Conservation (phyloP, 1,140 invertebrate genomes). For the Homalodisca vitripennis region DNA sequence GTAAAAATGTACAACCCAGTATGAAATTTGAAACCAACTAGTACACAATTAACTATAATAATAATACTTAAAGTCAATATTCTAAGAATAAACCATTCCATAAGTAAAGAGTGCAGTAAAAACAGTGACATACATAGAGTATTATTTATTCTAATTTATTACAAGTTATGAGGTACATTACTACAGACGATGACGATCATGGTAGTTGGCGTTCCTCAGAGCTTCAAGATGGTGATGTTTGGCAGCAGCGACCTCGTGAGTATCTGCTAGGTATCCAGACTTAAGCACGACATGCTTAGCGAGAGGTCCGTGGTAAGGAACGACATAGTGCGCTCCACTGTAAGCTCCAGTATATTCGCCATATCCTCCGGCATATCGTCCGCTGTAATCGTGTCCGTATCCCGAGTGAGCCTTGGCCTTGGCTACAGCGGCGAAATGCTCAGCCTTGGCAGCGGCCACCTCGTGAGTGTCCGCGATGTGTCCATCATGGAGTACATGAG, state of each 20-base stretch:
- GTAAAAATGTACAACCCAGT: too few species aligned
- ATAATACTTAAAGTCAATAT: too few species aligned
- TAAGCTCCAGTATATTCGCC: conserved; percentile 5
- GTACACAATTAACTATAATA: too few species aligned
- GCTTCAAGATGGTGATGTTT: conserved; percentile 34
- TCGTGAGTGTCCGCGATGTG: conserved; percentile 36
- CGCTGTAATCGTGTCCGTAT: not conserved
- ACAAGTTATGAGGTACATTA: too few species aligned
- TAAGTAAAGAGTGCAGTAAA: too few species aligned
- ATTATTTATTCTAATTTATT: too few species aligned
- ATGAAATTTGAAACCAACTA: too few species aligned
- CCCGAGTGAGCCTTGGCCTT: conserved; percentile 30
- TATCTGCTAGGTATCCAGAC: conserved; percentile 32
- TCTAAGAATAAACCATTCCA: too few species aligned
- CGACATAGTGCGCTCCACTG: conserved; percentile 1
- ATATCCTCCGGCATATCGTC: not conserved
- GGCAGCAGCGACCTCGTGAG: conserved; percentile 37
- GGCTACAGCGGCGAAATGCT: conserved; percentile 30
- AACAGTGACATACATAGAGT: too few species aligned
- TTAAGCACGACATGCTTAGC: conserved; percentile 28
- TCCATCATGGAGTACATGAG: conserved; percentile 4
- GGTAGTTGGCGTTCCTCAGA: too few species aligned
- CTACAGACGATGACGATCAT: too few species aligned
- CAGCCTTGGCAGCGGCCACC: conserved; percentile 40
- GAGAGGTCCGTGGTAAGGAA: conserved; percentile 26